These are phyloP conservation scores for Ceyx cyanopectus DNA, from an alignment of 2,113 vertebrate species.

Conservation along the genomic window DNA sequence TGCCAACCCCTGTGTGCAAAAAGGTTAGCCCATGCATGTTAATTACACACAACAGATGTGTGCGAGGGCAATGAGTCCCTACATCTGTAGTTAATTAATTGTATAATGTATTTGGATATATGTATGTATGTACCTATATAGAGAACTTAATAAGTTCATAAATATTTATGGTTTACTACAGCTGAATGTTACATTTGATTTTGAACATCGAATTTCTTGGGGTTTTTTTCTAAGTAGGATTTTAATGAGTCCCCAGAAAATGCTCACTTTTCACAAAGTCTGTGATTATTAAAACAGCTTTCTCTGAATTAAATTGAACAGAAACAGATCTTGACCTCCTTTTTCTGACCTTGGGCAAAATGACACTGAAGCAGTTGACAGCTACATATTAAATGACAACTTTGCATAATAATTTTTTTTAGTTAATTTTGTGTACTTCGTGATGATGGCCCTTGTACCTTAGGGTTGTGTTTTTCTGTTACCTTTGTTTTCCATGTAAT, in stretches of 20 bases:
- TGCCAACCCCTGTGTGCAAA: neutral
- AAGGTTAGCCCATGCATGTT: neutral
- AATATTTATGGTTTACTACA: neutral
- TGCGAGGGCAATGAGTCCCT: neutral
- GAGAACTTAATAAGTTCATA: neutral
- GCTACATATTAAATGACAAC: neutral
- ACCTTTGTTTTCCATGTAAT: neutral
- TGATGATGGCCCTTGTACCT: neutral
- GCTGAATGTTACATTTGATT: neutral
- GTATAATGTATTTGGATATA: neutral
- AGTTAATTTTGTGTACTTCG: neutral
- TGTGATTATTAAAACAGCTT: neutral
- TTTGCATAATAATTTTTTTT: neutral
- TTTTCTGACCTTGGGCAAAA: conserved; percentile 18
- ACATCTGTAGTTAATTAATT: neutral
- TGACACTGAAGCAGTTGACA: conserved; percentile 15
- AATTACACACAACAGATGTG: neutral
- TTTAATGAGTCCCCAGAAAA: neutral
- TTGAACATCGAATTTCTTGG: neutral
- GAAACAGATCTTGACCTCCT: conserved; percentile 3
- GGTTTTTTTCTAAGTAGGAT: neutral
- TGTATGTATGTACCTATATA: neutral
- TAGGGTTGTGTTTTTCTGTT: neutral
- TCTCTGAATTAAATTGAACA: neutral
- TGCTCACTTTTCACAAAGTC: neutral